Evolutionary conservation across 2,797 vertebrate genomes (phyloP).

Genomic region (Apodemus agrarius): DNA sequence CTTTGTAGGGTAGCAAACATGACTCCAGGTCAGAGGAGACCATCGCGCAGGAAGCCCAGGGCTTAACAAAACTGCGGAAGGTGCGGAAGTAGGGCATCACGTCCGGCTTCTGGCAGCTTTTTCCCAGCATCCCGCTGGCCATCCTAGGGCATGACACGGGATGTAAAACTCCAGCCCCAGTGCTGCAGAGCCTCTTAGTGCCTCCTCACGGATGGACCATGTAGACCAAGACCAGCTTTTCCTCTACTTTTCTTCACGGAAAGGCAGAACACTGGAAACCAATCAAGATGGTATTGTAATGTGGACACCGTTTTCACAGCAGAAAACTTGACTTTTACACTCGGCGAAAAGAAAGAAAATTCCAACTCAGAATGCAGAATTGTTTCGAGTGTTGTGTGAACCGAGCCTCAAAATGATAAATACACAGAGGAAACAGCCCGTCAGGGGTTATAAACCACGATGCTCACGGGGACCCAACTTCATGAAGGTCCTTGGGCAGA

Average conservation of each 20-base stretch:
- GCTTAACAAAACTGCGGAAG: neutral
- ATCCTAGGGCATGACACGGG: neutral
- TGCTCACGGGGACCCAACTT: constrained; percentile 74
- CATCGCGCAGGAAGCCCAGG: neutral
- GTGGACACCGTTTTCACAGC: neutral
- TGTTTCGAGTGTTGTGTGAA: constrained; percentile 71
- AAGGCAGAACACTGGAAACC: neutral
- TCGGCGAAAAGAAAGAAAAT: neutral
- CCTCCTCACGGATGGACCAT: neutral
- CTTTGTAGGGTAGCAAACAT: neutral
- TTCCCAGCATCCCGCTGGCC: neutral
- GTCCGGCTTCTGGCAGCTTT: no score
- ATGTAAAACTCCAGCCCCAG: rapidly evolving
- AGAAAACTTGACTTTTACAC: neutral
- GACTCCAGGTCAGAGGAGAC: neutral
- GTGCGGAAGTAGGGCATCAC: neutral
- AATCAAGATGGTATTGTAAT: neutral
- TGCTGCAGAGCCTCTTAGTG: neutral
- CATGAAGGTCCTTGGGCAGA: constrained; percentile 64
- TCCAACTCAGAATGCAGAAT: constrained; percentile 31
- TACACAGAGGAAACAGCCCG: constrained; percentile 73
- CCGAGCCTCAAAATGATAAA: constrained; percentile 78
- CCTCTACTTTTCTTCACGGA: neutral
- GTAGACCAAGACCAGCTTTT: neutral
- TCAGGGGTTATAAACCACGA: constrained; percentile 69